Evolutionary conservation across 2,888 invertebrate species (phyloP), one percentile per base, ranked within the genome.

Genomic region (Drosophila neonasuta): DNA sequence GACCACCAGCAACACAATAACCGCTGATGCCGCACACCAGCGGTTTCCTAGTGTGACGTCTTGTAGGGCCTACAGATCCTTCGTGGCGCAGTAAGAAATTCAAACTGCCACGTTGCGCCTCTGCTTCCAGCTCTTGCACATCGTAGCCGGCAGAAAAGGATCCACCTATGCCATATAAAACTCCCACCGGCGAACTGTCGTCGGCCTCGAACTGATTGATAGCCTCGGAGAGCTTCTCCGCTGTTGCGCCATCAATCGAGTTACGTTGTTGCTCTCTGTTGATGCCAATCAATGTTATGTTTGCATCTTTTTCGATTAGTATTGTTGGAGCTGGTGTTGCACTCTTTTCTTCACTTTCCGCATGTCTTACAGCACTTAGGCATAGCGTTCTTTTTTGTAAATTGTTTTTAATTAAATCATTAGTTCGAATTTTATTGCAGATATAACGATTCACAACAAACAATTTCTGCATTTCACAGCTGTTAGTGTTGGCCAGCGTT

Each of bases 101-200:
- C 2, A 89, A 70, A 29, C 89, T 89, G 32, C 83, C 84, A 0
- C 78, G 82, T 51, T 78, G 66, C 3, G 82, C 75, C 68, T 88
- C 82, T 13, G 68, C 62, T 32, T 89, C 87, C 42, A 98, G 91
- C 85, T 97, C 96, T 59, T 94, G 92, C 50, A 98, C 92, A 90
- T 99, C 98, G 90, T 95, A 96, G 0, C 99, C 99, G 2, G 97
- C 94, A 89, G 97, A 97, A 90, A 99, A 99, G 57, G 95, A 95
- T 1, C 98, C 98, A 11, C 98, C 97, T 82, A 94, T 93, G 11
- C 99, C 99, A 89, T 97, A 94, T 3, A 99, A 91, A 2, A 99
- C 94, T 11, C 95, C 95, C 3, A 95, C 95, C 55, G 92, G 91
- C 0, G 95, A 92, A 0, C 92, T 91, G 0, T 93, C 90, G 88